Percentiles rank a stretch among this genome's conserved stretches.
Evolutionary conservation across 2,797 vertebrate species (phyloP).

Genomic region (Rhinatrema bivittatum): DNA sequence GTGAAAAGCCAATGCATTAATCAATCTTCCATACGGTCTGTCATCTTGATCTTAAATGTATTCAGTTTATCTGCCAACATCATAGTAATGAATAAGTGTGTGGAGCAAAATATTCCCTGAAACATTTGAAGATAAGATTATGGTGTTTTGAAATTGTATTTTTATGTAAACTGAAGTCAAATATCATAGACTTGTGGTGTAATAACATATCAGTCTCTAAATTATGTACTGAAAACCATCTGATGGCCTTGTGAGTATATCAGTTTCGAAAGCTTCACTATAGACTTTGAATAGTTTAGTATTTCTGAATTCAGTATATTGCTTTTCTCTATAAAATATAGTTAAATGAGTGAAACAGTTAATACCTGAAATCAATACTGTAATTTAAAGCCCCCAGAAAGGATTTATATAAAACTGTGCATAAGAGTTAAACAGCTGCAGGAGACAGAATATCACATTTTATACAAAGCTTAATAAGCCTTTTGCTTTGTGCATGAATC

Average conservation of each 20-base stretch:
- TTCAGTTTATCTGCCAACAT: constrained; percentile 40
- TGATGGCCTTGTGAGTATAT: constrained; percentile 53
- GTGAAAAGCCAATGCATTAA: constrained; percentile 40
- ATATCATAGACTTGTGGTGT: constrained; percentile 26
- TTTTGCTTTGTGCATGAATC: too few species aligned
- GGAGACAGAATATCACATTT: constrained; percentile 17
- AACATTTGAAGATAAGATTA: constrained; percentile 37
- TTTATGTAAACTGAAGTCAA: constrained; percentile 42
- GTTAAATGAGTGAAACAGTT: constrained; percentile 36
- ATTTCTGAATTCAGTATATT: constrained; percentile 45
- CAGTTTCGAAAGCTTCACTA: constrained; percentile 37
- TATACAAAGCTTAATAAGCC: too few species aligned
- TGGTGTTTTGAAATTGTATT: constrained; percentile 44
- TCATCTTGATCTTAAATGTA: constrained; percentile 43
- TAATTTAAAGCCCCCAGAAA: constrained; percentile 39
- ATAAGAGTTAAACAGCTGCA: constrained; percentile 12
- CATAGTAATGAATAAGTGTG: constrained; percentile 31
- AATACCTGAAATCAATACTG: constrained; percentile 42
- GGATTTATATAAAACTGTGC: constrained; percentile 48
- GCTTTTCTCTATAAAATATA: constrained; percentile 39
- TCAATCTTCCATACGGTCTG: constrained; percentile 25
- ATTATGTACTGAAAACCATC: constrained; percentile 24
- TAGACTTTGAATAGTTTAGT: constrained; percentile 31
- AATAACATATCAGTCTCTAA: constrained; percentile 31
- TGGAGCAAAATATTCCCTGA: constrained; percentile 24